Base-by-base conservation (phyloP, 2,113 vertebrate genomes). In the Rhinichthys klamathensis region DNA sequence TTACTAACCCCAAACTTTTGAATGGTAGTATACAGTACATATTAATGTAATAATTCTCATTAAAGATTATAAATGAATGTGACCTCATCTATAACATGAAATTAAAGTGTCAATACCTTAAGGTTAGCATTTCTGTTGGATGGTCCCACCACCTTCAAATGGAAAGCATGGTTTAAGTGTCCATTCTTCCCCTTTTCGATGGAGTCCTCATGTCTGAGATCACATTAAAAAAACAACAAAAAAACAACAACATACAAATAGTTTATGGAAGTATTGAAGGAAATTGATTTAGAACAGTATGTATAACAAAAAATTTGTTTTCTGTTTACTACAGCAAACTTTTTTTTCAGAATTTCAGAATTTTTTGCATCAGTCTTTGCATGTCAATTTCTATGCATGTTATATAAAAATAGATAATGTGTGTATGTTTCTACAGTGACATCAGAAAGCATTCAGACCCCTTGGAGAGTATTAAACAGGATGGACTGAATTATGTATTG, bases 131-230 rank as follows among this genome's bases (percentile, higher is more conserved):
- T 90, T 90, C 93, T 95, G 91, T 90, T 91, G 61, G 91, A 84
- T 1, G 93, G 92, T 46, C 93, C 93, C 9, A 95, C 93, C 63
- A 94, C 93, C 89, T 95, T 95, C 46, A 95, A 90, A 90, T 95
- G 94, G 85, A 95, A 95, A 65, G 93, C 92, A 15, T 90, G 93
- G 85, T 94, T 95, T 84, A 95, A 87, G 58, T 95, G 95, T 72
- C 94, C 94, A 2, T 94, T 95, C 90, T 92, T 94, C 25, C 86
- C 91, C 63, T 94, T 95, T 82, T 92, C 90, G 18, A 84, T 82
- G 0, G 90, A 89, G 1, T 46, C 89, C 38, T 92, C 88, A 30
- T 84, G 67, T 89, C 94, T 95, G 88, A 69, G 18, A 49, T 51
- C 41, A 70, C 12, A 77, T 18, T 23, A 9, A 56, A 25, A 56